Conservation (phyloP, 2,113 vertebrate genomes). For the Aptenodytes patagonicus region DNA sequence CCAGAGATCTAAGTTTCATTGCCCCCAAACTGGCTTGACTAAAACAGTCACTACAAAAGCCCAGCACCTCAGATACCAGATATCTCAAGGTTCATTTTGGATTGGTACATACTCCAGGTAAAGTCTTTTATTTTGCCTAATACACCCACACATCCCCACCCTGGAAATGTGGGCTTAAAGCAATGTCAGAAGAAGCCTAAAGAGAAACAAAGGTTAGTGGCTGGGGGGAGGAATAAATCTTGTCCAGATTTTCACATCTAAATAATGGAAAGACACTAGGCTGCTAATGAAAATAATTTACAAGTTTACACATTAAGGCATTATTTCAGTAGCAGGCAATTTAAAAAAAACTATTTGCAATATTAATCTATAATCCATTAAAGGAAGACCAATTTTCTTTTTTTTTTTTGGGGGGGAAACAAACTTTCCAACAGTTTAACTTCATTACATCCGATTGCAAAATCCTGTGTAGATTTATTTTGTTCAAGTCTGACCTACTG, state of each 20-base stretch:
- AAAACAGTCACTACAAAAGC: background rate
- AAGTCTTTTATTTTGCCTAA: background rate
- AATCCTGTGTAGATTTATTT: background rate
- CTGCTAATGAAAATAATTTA: background rate
- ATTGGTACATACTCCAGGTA: background rate
- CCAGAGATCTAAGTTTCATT: background rate
- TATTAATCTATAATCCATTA: background rate
- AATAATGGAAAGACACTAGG: background rate
- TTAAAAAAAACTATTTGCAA: background rate
- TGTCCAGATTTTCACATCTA: background rate
- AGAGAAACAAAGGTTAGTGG: background rate
- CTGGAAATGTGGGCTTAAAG: background rate
- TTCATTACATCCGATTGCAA: background rate
- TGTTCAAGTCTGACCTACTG: background rate
- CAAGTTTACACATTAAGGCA: background rate
- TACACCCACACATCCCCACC: background rate
- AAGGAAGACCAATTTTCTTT: background rate
- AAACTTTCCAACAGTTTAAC: background rate
- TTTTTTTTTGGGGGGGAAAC: too few relatives aligned
- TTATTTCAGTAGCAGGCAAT: background rate
- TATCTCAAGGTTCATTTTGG: background rate
- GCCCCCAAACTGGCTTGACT: background rate
- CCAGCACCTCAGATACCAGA: background rate
- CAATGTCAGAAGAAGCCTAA: background rate
- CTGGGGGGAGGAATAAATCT: background rate